A percentile compares a stretch with the other conserved stretches of the same genome.
Conservation (phyloP, 2,888 invertebrate species). For the Cybosia mesomella region DNA sequence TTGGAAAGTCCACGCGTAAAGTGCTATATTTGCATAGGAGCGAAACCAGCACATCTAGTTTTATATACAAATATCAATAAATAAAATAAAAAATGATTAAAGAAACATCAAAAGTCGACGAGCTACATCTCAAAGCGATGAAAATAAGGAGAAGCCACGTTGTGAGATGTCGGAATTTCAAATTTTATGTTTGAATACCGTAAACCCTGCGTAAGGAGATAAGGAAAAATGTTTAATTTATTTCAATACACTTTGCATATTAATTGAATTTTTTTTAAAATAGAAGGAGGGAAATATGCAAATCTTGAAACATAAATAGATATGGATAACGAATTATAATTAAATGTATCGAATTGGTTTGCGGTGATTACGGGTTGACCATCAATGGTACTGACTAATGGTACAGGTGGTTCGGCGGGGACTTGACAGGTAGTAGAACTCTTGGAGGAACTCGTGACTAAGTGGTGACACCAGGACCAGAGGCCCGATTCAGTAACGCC, state of each 20-base stretch:
- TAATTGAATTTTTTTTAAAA: conserved; percentile 63
- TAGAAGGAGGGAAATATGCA: conserved; percentile 45
- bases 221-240: conserved; percentile 64
- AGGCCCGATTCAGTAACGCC: no score
- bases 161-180: conserved; percentile 38
- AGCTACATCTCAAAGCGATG: conserved; percentile 14
- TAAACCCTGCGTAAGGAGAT: conserved; percentile 56
- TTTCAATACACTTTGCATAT: conserved; percentile 70
- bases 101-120: background rate
- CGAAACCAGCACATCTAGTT: no score
- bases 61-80: background rate
- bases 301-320: conserved; percentile 34
- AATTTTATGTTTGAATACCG: conserved; percentile 51
- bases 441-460: no score
- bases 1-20: no score
- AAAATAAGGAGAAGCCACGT: conserved; percentile 34
- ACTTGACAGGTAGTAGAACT: no score
- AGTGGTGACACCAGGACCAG: no score
- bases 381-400: no score
- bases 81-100: background rate
- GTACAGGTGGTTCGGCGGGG: no score
- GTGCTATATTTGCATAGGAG: no score
- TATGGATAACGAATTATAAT: background rate
- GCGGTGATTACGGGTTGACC: no score
- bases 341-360: background rate